Evolutionary conservation across 2,888 invertebrate genomes (phyloP).

Genomic region (Schrankia costaestrigalis): DNA sequence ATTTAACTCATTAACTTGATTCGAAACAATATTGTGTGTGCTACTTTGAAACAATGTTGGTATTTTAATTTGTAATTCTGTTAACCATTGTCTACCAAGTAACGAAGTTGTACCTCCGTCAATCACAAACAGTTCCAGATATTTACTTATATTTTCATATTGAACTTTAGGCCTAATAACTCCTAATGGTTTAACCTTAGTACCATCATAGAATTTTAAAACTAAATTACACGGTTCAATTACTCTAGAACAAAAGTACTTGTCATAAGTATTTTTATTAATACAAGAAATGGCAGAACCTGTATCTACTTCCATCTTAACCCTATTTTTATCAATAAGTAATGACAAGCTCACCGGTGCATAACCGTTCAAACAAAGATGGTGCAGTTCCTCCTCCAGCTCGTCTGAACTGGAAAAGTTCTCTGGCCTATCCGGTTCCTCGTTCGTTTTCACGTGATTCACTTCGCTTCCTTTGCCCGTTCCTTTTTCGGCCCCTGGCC

Average conservation of each 20-base stretch:
- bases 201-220: neutral
- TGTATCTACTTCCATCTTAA: neutral
- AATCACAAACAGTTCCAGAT: too few species aligned
- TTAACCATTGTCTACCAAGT: conserved; percentile 26
- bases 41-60: conserved; percentile 1
- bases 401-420: neutral
- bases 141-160: too few species aligned
- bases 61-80: conserved; percentile 17
- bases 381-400: neutral
- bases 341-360: neutral
- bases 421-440: too few species aligned
- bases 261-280: neutral
- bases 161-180: neutral
- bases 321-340: neutral
- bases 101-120: too few species aligned
- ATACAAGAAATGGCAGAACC: too few species aligned
- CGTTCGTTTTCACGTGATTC: neutral
- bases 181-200: too few species aligned
- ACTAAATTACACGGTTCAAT: neutral
- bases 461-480: neutral
- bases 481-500: neutral
- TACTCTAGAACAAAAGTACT: neutral
- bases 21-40: too few species aligned
- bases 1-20: conserved; percentile 2
- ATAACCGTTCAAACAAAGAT: neutral